A percentile compares a stretch with the other conserved stretches of the same genome.
Evolutionary conservation across 2,113 vertebrate species (phyloP).

Genomic region (human): DNA sequence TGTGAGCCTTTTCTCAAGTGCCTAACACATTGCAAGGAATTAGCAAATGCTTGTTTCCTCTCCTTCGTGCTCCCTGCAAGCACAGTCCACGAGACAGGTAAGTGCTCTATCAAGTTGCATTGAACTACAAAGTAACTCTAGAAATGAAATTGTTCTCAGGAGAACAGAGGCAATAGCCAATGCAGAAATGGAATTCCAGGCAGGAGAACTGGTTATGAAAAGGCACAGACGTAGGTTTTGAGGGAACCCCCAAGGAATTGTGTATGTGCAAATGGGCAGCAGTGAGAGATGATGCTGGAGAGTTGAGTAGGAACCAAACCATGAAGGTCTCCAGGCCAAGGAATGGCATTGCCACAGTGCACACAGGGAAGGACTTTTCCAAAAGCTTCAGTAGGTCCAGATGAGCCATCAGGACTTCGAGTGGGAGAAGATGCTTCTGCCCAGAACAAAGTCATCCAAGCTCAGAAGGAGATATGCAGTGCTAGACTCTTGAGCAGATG

Average conservation of each 20-base stretch:
- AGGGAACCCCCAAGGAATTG: not conserved
- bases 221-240: not conserved
- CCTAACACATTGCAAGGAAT: not conserved
- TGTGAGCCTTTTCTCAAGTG: not conserved
- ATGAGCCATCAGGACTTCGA: not conserved
- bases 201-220: not conserved
- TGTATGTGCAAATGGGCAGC: not conserved
- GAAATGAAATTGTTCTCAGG: not conserved
- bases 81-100: not conserved
- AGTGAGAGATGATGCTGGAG: not conserved
- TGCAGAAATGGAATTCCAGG: not conserved
- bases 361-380: not conserved
- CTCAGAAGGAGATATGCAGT: not conserved
- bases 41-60: not conserved
- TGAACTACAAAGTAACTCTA: not conserved
- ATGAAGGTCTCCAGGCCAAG: not conserved
- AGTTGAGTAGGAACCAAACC: not conserved
- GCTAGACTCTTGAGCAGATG: not conserved
- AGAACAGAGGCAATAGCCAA: not conserved
- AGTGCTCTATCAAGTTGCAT: not conserved
- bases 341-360: not conserved
- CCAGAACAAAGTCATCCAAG: not conserved
- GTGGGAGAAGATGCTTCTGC: not conserved
- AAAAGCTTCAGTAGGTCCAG: not conserved
- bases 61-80: not conserved